Conservation (phyloP, 64 coral and sea anemone genomes). For the Stichodactyla mertensii region DNA sequence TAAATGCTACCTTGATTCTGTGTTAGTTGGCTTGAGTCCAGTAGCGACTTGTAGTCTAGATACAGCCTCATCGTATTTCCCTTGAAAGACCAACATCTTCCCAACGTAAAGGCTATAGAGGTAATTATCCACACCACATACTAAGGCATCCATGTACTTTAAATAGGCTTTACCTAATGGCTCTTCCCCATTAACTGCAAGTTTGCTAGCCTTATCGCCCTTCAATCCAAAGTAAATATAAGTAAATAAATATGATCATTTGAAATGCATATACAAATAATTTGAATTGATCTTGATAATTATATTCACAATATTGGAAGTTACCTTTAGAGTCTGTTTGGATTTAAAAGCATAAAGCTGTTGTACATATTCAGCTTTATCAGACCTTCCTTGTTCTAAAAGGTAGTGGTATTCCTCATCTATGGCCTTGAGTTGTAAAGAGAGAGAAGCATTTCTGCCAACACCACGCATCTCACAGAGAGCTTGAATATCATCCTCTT, state of each 20-base stretch:
- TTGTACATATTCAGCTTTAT: conserved; percentile 92
- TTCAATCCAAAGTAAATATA: neutral
- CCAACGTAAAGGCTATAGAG: conserved; percentile 92
- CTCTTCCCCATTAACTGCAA: conserved; percentile 68
- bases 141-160: conserved; percentile 89
- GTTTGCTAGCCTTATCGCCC: conserved; percentile 69
- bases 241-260: neutral
- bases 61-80: conserved; percentile 78
- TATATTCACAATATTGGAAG: neutral
- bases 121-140: conserved; percentile 66
- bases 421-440: conserved; percentile 82
- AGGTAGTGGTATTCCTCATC: conserved; percentile 93
- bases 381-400: conserved; percentile 83
- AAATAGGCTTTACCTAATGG: conserved; percentile 84
- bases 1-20: conserved; percentile 69
- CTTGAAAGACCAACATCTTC: conserved; percentile 81
- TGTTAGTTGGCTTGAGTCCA: conserved; percentile 73
- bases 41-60: conserved; percentile 61
- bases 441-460: conserved; percentile 73
- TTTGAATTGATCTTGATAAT: no score
- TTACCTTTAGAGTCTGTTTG: conserved; percentile 83
- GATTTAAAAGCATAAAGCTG: conserved; percentile 94
- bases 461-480: conserved; percentile 85
- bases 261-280: no score
- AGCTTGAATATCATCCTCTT: conserved; percentile 96